Conservation (phyloP, 2,888 invertebrate genomes). For the Andrena marginata region DNA sequence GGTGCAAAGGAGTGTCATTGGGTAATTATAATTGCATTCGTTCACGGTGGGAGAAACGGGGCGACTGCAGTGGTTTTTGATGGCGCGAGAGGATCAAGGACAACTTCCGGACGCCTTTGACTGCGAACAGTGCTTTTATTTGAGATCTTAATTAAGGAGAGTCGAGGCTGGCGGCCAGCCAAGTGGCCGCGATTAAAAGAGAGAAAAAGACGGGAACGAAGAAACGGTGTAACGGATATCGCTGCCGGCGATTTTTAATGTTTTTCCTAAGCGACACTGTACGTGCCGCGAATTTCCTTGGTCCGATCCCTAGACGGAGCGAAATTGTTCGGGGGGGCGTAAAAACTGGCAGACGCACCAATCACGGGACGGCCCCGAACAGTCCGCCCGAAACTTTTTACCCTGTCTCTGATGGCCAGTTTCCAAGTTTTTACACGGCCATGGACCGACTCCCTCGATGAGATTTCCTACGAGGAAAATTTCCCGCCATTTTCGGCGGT, state of each 20-base stretch:
- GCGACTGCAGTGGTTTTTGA: not conserved
- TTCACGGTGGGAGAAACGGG: not conserved
- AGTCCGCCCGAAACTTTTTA: conserved; percentile 47
- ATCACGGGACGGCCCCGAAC: conserved; percentile 43
- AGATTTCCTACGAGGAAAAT: conserved; percentile 26
- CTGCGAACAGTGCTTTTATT: conserved; percentile 27
- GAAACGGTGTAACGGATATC: conserved; percentile 44
- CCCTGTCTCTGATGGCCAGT: conserved; percentile 51
- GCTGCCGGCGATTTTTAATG: conserved; percentile 59
- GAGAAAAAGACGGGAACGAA: not conserved
- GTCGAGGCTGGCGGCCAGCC: conserved; percentile 29
- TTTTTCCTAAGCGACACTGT: conserved; percentile 57
- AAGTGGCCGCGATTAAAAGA: conserved; percentile 30
- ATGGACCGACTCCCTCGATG: conserved; percentile 22
- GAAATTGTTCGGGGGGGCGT: conserved; percentile 53
- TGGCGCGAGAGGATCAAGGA: conserved; percentile 1
- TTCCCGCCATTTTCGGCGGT: conserved; percentile 15
- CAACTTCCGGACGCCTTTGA: conserved; percentile 27
- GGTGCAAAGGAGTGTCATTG: not conserved
- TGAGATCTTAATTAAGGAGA: conserved; percentile 54
- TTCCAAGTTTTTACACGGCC: conserved; percentile 58
- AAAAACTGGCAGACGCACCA: conserved; percentile 59
- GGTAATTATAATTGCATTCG: not conserved
- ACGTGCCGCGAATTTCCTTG: conserved; percentile 56
- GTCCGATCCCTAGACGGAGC: conserved; percentile 27